Evolutionary conservation across 2,113 vertebrate genomes (phyloP), one percentile per base, ranked within the genome.

Genomic region (Danio rerio): DNA sequence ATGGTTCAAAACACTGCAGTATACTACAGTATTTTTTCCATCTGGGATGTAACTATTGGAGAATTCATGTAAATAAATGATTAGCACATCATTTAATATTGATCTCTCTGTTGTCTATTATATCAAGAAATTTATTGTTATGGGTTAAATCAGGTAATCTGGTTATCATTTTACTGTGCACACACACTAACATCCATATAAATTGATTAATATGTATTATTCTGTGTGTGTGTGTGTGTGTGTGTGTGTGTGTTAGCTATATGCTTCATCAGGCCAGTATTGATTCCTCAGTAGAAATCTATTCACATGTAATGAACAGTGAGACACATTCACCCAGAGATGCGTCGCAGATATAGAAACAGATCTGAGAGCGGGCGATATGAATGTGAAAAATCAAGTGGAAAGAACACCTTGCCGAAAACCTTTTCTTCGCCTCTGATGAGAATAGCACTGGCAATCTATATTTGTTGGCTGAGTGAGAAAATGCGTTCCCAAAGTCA

Each of bases 271-370:
- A 78, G 42, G 9, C 15, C 11, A 11, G 61, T 75, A 82, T 63
- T 82, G 84, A 82, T 68, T 85, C 40, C 69, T 56, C 45, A 66
- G 81, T 75, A 78, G 47, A 85, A 70, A 85, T 71, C 79, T 81
- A 76, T 69, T 81, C 61, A 56, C 59, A 80, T 84, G 66, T 82
- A 82, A 82, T 85, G 80, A 78, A 78, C 40, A 73, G 52, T 49
- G 76, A 74, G 43, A 40, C 79, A 63, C 18, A 47, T 58, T 69
- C 63, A 47, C 59, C 42, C 40, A 2, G 40, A 42, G 80, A 81
- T 61, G 12, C 16, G 12, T 45, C 10, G 8, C 13, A 58, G 62
- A 74, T 59, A 52, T 42, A 58, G 4, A 45, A 78, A 82, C 53
- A 50, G 65, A 78, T 85, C 42, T 11, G 18, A 63, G 42, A 55